phyloP scores from a whole-genome alignment of 1,140 invertebrate species.

The Panonychus citri region DNA sequence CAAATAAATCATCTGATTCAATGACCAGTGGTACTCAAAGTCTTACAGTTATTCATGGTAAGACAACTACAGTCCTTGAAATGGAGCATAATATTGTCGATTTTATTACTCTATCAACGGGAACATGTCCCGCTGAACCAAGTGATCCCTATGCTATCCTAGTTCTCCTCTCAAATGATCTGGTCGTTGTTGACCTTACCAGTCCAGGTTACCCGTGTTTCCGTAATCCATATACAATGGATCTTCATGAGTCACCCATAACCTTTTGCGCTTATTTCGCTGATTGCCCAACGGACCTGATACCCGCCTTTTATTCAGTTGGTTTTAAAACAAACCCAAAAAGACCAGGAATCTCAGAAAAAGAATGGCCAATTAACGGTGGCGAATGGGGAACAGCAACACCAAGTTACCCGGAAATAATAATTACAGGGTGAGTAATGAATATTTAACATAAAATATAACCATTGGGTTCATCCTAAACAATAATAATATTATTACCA shows the following conservation, averaged over 20 bases:
- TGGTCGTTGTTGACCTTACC: slow-evolving; percentile 88
- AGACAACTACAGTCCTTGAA: slow-evolving; percentile 84
- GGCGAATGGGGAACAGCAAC: slow-evolving; percentile 78
- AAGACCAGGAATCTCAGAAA: slow-evolving; percentile 30
- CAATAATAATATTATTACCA: no score
- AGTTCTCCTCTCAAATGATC: slow-evolving; percentile 86
- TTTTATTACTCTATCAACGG: slow-evolving; percentile 84
- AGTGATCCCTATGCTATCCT: slow-evolving; percentile 93
- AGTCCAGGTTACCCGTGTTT: slow-evolving; percentile 89
- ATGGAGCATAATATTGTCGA: slow-evolving; percentile 97
- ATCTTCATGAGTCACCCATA: slow-evolving; percentile 89
- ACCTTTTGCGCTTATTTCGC: slow-evolving; percentile 87
- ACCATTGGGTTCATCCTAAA: no score
- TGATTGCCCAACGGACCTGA: slow-evolving; percentile 89
- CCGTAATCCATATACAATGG: slow-evolving; percentile 93
- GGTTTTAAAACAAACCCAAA: slow-evolving; percentile 37
- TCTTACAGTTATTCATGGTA: slow-evolving; percentile 81
- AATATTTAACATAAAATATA: no score
- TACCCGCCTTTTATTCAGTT: slow-evolving; percentile 73
- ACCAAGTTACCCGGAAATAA: slow-evolving; percentile 86
- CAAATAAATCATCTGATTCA: background rate
- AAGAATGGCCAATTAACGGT: slow-evolving; percentile 80
- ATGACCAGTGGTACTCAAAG: background rate
- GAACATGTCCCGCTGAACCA: slow-evolving; percentile 57
- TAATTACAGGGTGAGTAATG: slow-evolving; percentile 61